Conservation (phyloP, 2,113 vertebrate species). For the Nycticorax nycticorax region DNA sequence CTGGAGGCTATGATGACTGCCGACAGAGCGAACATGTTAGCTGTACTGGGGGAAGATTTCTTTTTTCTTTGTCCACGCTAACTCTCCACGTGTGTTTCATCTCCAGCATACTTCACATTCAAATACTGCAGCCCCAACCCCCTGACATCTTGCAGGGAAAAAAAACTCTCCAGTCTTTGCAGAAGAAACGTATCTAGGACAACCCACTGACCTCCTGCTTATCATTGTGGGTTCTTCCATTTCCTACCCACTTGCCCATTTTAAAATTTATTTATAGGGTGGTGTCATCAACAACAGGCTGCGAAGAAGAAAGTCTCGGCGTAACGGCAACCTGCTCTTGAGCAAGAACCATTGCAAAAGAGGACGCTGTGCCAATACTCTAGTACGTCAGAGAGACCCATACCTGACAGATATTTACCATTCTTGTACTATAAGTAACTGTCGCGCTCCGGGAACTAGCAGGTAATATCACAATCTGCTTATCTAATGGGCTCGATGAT, state of each 20-base stretch:
- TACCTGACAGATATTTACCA: neutral
- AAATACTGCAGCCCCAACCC: neutral
- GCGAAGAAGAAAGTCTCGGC: neutral
- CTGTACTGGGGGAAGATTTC: neutral
- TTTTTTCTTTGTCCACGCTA: neutral
- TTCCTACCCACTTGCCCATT: neutral
- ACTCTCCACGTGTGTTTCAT: fast-evolving
- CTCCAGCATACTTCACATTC: neutral
- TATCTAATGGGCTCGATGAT: fast-evolving
- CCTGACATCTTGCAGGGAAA: neutral
- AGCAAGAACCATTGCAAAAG: neutral
- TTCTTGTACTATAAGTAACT: neutral
- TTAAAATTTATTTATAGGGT: neutral
- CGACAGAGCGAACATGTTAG: neutral
- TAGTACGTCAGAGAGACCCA: neutral
- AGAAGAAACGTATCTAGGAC: neutral
- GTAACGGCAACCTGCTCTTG: neutral
- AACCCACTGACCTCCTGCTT: neutral
- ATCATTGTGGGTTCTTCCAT: neutral
- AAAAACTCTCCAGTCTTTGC: neutral
- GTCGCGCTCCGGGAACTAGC: neutral
- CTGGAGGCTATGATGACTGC: neutral
- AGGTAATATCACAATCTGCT: neutral
- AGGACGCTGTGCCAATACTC: neutral
- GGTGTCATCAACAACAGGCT: neutral